A percentile compares a stretch with the other conserved stretches of the same genome.
Evolutionary conservation across 2,113 vertebrate species (phyloP).

Genomic region (Phodopus roborovskii): DNA sequence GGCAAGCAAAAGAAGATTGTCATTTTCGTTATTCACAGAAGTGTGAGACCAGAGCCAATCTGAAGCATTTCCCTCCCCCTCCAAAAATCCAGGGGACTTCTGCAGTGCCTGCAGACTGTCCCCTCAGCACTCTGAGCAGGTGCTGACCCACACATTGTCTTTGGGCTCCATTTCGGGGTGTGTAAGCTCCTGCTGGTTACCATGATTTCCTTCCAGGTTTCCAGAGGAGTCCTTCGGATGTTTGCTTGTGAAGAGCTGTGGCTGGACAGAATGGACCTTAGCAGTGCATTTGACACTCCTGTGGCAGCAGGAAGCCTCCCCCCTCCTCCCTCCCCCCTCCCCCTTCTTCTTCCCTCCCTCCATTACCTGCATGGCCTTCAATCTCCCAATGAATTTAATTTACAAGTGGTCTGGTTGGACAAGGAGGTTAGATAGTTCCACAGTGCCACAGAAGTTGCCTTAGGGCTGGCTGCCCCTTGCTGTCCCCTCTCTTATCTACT

Average conservation of each 20-base stretch:
- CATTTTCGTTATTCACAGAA: not conserved
- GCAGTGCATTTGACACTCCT: not conserved
- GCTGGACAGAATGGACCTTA: too few species aligned
- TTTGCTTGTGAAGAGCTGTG: rapidly evolving
- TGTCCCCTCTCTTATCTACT: not conserved
- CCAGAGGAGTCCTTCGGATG: not conserved
- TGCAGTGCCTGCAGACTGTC: rapidly evolving
- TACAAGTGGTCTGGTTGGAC: not conserved
- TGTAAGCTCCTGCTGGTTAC: not conserved
- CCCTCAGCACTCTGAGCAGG: rapidly evolving
- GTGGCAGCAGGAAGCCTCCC: not conserved
- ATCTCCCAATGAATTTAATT: not conserved
- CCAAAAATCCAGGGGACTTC: not conserved
- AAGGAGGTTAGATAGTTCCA: not conserved
- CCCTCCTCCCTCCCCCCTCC: rapidly evolving
- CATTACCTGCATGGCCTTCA: not conserved
- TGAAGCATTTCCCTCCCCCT: not conserved
- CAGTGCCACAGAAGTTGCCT: rapidly evolving
- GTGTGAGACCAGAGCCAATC: rapidly evolving
- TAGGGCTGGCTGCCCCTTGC: not conserved
- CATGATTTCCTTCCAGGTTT: not conserved
- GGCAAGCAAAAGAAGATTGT: not conserved
- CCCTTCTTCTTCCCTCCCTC: too few species aligned
- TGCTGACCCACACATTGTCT: rapidly evolving
- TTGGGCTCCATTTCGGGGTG: too few species aligned